Evolutionary conservation across 2,797 vertebrate genomes (phyloP).

Genomic region (Melanogrammus aeglefinus): DNA sequence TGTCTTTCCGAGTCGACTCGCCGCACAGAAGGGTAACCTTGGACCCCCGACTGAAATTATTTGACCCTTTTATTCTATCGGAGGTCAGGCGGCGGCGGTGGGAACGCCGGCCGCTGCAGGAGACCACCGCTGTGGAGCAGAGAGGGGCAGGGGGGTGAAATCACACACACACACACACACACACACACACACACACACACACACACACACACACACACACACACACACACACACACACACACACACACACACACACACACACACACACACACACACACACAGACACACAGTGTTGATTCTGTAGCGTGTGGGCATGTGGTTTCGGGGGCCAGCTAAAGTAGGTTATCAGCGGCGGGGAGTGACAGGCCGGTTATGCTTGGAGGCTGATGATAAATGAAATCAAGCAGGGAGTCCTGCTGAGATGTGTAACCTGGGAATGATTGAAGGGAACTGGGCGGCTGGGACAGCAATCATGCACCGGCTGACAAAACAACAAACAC

Average conservation of each 20-base stretch:
- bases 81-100: slow-evolving; percentile 21
- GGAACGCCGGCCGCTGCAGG: slow-evolving; percentile 1
- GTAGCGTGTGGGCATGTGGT: slow-evolving; percentile 25
- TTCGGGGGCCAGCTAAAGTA: slow-evolving; percentile 52
- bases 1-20: neutral
- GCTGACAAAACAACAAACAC: slow-evolving; percentile 53
- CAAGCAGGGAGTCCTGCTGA: slow-evolving; percentile 53
- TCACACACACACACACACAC: slow-evolving; percentile 25
- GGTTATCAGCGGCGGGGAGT: slow-evolving; percentile 55
- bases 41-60: slow-evolving; percentile 48
- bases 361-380: slow-evolving; percentile 60
- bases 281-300: slow-evolving; percentile 49
- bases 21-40: slow-evolving; percentile 29
- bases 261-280: neutral
- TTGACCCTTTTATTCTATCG: slow-evolving; percentile 51
- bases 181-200: slow-evolving; percentile 21
- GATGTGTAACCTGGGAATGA: slow-evolving; percentile 55
- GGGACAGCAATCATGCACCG: slow-evolving; percentile 38
- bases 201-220: neutral
- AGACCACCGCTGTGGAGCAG: slow-evolving; percentile 36
- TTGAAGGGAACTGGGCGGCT: slow-evolving; percentile 42
- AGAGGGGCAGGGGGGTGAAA: slow-evolving; percentile 33
- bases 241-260: slow-evolving; percentile 21
- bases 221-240: neutral
- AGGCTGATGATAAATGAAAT: slow-evolving; percentile 64